A percentile compares a stretch with the other conserved stretches of the same genome.
Conservation (phyloP, 2,113 vertebrate genomes). For the Alligator sinensis region DNA sequence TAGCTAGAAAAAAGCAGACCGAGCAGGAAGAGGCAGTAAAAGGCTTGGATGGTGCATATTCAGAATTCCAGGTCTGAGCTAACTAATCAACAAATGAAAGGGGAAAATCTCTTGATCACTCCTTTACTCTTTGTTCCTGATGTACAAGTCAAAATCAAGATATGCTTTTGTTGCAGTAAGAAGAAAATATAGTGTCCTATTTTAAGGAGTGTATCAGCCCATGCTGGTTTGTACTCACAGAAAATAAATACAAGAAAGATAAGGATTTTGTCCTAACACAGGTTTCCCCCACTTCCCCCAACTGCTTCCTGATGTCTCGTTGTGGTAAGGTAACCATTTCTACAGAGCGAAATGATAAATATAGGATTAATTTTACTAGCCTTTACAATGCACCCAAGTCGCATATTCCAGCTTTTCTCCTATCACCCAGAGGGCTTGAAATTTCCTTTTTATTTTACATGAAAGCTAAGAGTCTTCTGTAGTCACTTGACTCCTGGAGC, state of each 20-base stretch:
- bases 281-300: background rate
- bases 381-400: background rate
- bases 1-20: too few relatives aligned
- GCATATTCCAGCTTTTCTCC: background rate
- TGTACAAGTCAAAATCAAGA: background rate
- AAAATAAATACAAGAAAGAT: background rate
- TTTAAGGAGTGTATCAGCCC: background rate
- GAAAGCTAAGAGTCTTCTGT: background rate
- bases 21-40: too few relatives aligned
- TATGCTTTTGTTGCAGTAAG: background rate
- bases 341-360: background rate
- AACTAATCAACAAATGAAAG: background rate
- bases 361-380: background rate
- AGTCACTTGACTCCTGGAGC: background rate
- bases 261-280: background rate
- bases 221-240: background rate
- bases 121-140: background rate
- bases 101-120: background rate
- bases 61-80: background rate
- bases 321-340: background rate
- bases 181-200: background rate
- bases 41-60: background rate
- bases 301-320: background rate
- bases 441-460: background rate
- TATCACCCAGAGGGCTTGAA: background rate